Base-by-base conservation (phyloP, 2,888 invertebrate species). In the Priocnemis perturbator region DNA sequence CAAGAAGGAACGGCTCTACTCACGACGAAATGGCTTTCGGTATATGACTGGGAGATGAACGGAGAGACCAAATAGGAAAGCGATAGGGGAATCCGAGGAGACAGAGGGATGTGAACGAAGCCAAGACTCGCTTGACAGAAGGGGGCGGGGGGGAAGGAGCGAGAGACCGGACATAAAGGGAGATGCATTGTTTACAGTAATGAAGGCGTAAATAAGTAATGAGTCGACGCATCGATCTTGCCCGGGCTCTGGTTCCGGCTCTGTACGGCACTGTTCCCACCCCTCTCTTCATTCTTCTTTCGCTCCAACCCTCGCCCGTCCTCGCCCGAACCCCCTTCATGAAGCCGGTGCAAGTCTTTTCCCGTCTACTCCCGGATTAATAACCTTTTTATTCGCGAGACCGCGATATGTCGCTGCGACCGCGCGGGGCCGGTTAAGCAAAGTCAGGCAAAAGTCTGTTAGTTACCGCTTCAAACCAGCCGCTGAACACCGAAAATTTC, bases 161-260 rank as follows among this genome's bases (percentile, higher is more conserved):
- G 15, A 45, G 59, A 59, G 45, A 21, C 20, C 65, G 79, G 77
- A 76, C 71, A 77, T 73, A 77, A 78, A 82, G 81, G 79, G 81
- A 78, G 81, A 79, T 77, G 81, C 83, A 86, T 86, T 86, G 86
- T 86, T 86, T 86, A 86, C 83, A 83, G 86, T 86, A 86, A 86
- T 86, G 86, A 86, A 86, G 83, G 85, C 84, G 84, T 86, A 86
- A 86, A 86, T 86, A 86, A 86, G 82, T 83, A 81, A 84, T 81
- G 86, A 86, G 81, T 57, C 73, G 76, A 82, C 79, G 80, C 81
- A 81, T 77, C 83, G 83, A 85, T 86, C 84, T 73, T 69, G 48
- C 59, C 52, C 58, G 55, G 47, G 60, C 19, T 66, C 50, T 30
- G 48, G 60, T 61, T 67, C 52, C 61, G 64, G 60, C 78, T 58